Evolutionary conservation across 53 echinoderm and acorn worm genomes (phyloP), one percentile per base, ranked within the genome.

Genomic region (Arbacia lixula): DNA sequence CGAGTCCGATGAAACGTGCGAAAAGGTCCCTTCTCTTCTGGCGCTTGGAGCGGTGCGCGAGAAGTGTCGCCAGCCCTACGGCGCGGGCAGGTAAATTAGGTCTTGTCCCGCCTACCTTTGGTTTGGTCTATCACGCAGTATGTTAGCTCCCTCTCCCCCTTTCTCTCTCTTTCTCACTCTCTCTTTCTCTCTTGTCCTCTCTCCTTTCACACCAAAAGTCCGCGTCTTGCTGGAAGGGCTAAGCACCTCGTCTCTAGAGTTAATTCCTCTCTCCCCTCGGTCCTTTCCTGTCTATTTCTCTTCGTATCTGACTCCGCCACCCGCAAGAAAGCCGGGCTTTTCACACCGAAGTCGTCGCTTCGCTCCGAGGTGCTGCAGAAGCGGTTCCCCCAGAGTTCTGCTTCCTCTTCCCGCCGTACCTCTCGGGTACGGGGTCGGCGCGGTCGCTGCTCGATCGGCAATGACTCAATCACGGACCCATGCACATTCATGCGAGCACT

Each of bases 61-160:
- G 62, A 62, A 39, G 82, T 81, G 82, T 81, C 82, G 64, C 62
- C 82, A 81, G 50, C 51, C 82, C 82, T 62, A 11, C 40, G 77
- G 77, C 77, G 36, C 57, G 55, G 77, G 77, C 82, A 81, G 82
- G 64, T 81, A 81, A 81, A 81, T 31, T 81, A 81, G 82, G 82
- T 63, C 82, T 81, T 64, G 31, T 42, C 17, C 82, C 82, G 57
- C 60, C 78, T 58, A 36, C 60, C 57, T 57, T n/a, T 21, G 21
- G 22, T 57, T 19, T 5, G 5, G 5, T 57, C 22, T 12, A 12
- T 14, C 57, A 46, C 8, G 46, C 8, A n/a, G n/a, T n/a, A n/a
- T n/a, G n/a, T n/a, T n/a, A n/a, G n/a, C n/a, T 69, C 22, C 69
- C 27, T 25, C 24, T 40, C 43, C 43, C 69, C 43, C 40, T 43